phyloP scores from a whole-genome alignment of 1,140 invertebrate species.

The Sycobia sp. region DNA sequence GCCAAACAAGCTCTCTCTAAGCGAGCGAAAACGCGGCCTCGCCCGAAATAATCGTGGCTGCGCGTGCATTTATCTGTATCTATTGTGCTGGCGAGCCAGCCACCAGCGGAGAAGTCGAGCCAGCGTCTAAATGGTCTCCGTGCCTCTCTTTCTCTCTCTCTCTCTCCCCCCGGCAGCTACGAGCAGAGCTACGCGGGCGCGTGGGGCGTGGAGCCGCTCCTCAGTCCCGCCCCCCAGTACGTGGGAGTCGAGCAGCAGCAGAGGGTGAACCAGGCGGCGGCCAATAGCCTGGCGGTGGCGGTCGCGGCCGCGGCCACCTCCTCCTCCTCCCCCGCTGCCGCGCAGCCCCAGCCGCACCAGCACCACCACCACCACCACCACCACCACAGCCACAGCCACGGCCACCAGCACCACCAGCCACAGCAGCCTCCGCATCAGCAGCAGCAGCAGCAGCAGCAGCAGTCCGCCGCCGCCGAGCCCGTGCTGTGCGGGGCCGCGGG shows the following conservation, averaged over 20 bases:
- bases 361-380: slow-evolving; percentile 50
- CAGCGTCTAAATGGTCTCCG: slow-evolving; percentile 10
- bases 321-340: slow-evolving; percentile 41
- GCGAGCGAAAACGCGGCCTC: no score
- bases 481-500: slow-evolving; percentile 37
- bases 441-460: slow-evolving; percentile 29
- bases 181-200: slow-evolving; percentile 58
- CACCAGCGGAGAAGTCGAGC: no score
- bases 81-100: no score
- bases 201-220: slow-evolving; percentile 58
- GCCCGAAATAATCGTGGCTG: no score
- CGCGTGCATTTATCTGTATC: no score
- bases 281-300: slow-evolving; percentile 52
- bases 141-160: no score
- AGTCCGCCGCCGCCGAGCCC: slow-evolving; percentile 45
- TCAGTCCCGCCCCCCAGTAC: slow-evolving; percentile 61
- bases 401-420: slow-evolving; percentile 46
- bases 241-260: slow-evolving; percentile 56
- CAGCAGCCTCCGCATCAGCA: slow-evolving; percentile 33
- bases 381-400: slow-evolving; percentile 38
- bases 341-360: slow-evolving; percentile 43
- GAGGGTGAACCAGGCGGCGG: slow-evolving; percentile 55
- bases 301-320: slow-evolving; percentile 35
- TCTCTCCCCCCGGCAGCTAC: slow-evolving; percentile 46
- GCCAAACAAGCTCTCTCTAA: no score